Evolutionary conservation across 2,797 vertebrate species (phyloP), one percentile per base, ranked within the genome.

Genomic region (Phyllotis vaccarum): DNA sequence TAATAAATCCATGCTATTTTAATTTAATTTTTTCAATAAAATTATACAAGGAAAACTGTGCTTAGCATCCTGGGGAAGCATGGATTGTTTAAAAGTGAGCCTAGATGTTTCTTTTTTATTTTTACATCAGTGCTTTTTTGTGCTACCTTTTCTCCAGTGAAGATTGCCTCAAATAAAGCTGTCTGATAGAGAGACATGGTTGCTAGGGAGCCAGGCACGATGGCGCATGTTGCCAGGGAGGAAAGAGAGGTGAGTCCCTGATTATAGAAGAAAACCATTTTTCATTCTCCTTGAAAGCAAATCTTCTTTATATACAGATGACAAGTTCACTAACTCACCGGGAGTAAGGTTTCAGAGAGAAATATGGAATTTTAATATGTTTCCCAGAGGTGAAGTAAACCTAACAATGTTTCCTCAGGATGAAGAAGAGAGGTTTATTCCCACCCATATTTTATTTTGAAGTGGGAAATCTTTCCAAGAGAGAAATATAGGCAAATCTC

Each of bases 201-300:
- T 99, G 98, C 98, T 98, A 98, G 97, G 98, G 98, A 98, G 98
- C 97, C 97, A 95, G 97, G 94, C 97, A 97, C 93, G 94, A 97
- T 95, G 94, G 96, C 86, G 89, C 95, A 95, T 98, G 98, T 97
- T 97, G 97, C 98, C 96, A 98, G 92, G 90, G 95, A 98, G 96
- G 96, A 97, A 98, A 86, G 94, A 97, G 97, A 98, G 97, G 97
- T 98, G 98, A 98, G 94, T 96, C 92, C 89, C 95, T 98, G 96
- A 96, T 98, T 98, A 98, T 88, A 97, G 97, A 98, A 97, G 89
- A 98, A 96, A 98, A 98, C 92, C 92, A 95, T 98, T 98, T 98
- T 98, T 98, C 97, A 97, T 98, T 98, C 96, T 97, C 86, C 97
- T 98, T 97, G 97, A 97, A 98, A 98, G 97, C 86, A 11, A 96